Percentiles rank a stretch among this genome's conserved stretches.
These are phyloP conservation scores for Trichogramma pretiosum DNA, from an alignment of 1,140 invertebrate genomes.

Conservation along the genomic window DNA sequence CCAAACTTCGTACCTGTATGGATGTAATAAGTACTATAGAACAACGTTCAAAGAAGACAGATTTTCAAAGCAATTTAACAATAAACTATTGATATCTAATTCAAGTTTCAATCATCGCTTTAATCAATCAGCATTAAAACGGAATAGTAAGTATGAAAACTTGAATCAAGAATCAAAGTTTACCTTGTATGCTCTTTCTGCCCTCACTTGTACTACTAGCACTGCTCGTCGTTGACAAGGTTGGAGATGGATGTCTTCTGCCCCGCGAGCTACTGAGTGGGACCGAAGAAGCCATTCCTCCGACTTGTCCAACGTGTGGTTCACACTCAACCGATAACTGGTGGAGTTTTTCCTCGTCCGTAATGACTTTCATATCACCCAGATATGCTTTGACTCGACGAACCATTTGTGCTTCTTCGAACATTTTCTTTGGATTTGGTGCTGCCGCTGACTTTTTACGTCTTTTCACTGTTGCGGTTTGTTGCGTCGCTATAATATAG, in stretches of 20 bases:
- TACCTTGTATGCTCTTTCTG: slow-evolving; percentile 49
- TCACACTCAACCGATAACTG: slow-evolving; percentile 87
- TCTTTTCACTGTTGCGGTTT: slow-evolving; percentile 74
- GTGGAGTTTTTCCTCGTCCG: slow-evolving; percentile 84
- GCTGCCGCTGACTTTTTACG: slow-evolving; percentile 84
- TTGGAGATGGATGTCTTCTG: slow-evolving; percentile 75
- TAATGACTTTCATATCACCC: slow-evolving; percentile 82
- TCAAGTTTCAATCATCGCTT: no score
- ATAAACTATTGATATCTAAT: no score
- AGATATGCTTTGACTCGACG: slow-evolving; percentile 91
- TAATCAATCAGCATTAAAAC: no score
- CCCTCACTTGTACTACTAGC: slow-evolving; percentile 81
- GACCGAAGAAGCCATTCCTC: slow-evolving; percentile 45
- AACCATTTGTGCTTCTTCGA: slow-evolving; percentile 97
- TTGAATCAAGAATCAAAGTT: neutral
- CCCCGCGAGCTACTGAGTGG: slow-evolving; percentile 46
- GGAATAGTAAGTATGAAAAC: no score
- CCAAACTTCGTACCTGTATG: slow-evolving; percentile 61
- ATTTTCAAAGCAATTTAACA: neutral
- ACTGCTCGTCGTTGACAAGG: slow-evolving; percentile 79
- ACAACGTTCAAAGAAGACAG: neutral
- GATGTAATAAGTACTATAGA: neutral
- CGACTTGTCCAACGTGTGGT: slow-evolving; percentile 52
- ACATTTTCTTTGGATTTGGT: slow-evolving; percentile 96
- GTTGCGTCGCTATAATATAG: no score